Percentiles rank a stretch among this genome's conserved stretches.
phyloP scores from a whole-genome alignment of 92 coral and sea anemone species.

The Actinostola sp. region DNA sequence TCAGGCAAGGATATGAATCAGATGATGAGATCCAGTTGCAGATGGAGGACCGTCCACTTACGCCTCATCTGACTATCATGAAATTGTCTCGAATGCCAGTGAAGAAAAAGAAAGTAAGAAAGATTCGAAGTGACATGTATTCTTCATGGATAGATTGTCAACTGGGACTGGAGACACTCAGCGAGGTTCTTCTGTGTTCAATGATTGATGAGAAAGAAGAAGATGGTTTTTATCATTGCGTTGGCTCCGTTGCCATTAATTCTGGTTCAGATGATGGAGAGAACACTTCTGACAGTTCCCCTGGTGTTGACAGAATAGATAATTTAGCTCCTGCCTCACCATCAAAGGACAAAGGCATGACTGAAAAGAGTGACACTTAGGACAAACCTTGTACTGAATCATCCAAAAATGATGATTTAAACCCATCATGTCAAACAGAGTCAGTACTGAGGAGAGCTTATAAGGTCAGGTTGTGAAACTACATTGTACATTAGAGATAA shows the following conservation, averaged over 20 bases:
- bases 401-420: no score
- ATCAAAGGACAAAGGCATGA: no score
- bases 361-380: no score
- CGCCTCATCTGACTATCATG: conserved; percentile 90
- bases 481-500: no score
- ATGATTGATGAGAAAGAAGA: conserved; percentile 72
- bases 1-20: conserved; percentile 52
- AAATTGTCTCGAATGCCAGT: conserved; percentile 77
- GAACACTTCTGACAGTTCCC: no score
- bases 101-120: conserved; percentile 67
- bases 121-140: conserved; percentile 75
- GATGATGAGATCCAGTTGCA: conserved; percentile 62
- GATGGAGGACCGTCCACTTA: conserved; percentile 69
- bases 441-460: no score
- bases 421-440: no score
- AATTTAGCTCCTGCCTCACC: no score
- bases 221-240: conserved; percentile 89
- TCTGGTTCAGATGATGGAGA: neutral
- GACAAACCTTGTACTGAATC: no score
- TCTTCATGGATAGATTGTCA: conserved; percentile 51
- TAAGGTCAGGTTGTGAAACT: no score
- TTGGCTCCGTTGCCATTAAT: conserved; percentile 52
- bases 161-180: conserved; percentile 76
- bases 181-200: conserved; percentile 74
- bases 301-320: no score